Percentiles rank a stretch among this genome's conserved stretches.
These are phyloP conservation scores for Diorhabda sublineata DNA, from an alignment of 1,140 invertebrate genomes.

Conservation along the genomic window DNA sequence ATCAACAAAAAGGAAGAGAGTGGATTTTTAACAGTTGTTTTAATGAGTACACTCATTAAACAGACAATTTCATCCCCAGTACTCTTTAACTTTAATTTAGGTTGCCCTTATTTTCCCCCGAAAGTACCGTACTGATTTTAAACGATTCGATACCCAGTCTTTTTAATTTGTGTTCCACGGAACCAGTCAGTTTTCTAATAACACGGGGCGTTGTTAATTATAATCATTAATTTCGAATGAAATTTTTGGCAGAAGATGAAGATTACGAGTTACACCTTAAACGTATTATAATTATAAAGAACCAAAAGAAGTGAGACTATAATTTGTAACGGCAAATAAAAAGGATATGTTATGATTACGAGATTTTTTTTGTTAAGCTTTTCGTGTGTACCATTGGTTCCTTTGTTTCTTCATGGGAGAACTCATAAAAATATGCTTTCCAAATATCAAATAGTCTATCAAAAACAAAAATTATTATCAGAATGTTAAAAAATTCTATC, in stretches of 20 bases:
- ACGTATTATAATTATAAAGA: slow-evolving; percentile 2
- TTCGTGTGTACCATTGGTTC: no score
- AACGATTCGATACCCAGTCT: neutral
- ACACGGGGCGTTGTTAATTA: neutral
- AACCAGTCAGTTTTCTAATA: slow-evolving; percentile 9
- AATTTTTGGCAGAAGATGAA: slow-evolving; percentile 7
- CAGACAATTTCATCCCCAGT: no score
- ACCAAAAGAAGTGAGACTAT: neutral
- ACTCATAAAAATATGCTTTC: no score
- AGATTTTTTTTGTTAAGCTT: no score
- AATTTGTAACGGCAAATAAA: neutral
- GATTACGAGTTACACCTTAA: slow-evolving; percentile 7
- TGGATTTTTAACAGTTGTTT: no score
- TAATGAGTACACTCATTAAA: no score
- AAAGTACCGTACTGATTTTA: neutral
- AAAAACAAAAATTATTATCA: no score
- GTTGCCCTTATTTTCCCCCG: neutral
- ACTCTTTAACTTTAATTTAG: no score
- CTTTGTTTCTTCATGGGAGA: no score
- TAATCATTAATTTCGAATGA: slow-evolving; percentile 12
- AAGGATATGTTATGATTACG: neutral
- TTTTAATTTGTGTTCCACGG: slow-evolving; percentile 1
- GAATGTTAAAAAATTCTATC: no score
- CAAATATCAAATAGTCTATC: no score
- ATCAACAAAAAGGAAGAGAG: no score